Evolutionary conservation across 53 echinoderm and acorn worm species (phyloP), one percentile per base, ranked within the genome.

Genomic region (Astropecten irregularis): DNA sequence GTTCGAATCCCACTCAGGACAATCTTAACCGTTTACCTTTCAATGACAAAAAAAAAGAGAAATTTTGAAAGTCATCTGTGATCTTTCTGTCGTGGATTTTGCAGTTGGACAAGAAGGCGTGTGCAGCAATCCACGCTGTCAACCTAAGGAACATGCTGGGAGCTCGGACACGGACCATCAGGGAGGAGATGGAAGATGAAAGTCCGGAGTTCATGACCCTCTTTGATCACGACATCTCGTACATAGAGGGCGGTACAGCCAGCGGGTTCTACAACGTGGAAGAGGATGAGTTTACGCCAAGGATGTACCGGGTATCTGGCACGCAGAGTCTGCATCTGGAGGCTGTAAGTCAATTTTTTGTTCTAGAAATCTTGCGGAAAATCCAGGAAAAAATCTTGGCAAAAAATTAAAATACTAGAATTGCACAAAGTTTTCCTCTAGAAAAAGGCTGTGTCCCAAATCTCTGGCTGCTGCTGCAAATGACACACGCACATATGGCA

Each of bases 81-180:
- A n/a, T n/a, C n/a, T n/a, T n/a, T n/a, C n/a, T n/a, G n/a, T n/a
- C n/a, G n/a, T 91, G 2, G 9, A 73, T 29, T 59, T 8, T 33
- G 3, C 76, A 94, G 99, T 53, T 97, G 48, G 99, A 97, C 77
- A 97, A 97, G 89, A 97, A 97, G 49, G 99, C 99, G 1, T 94
- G 99, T 70, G 51, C 99, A 2, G 99, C 99, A 16, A 97, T 97
- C 69, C 99, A 97, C 52, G 99, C 99, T 0, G 94, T 97, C 76
- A 89, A 97, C 85, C 94, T 97, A 21, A 83, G 97, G 10, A 96
- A 95, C 85, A 70, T 89, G 82, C 88, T 97, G 8, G 90, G 92
- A 0, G 84, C 99, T 29, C 82, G 85, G 42, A 92, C 99, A 0
- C 73, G 99, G 2, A 93, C 99, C 1, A 90, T 92, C 49, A 86